Percentiles rank a stretch among this genome's conserved stretches.
Evolutionary conservation across 2,888 invertebrate species (phyloP).

Genomic region (Pycnomerus fuliginosus): DNA sequence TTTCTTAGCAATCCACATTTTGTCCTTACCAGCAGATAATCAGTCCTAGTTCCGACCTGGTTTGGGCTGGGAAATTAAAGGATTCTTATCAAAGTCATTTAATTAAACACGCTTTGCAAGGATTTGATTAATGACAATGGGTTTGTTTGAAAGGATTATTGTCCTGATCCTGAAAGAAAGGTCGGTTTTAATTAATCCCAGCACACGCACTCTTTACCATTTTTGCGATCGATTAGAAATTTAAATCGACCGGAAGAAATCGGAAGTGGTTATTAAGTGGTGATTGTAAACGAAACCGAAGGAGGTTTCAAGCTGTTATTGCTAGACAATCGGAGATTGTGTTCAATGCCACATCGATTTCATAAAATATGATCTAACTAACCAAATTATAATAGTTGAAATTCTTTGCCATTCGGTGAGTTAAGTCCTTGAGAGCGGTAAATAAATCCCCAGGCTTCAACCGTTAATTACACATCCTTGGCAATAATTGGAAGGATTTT

Average conservation of each 20-base stretch:
- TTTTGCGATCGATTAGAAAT: slow-evolving; percentile 6
- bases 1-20: too few relatives aligned
- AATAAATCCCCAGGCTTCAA: too few relatives aligned
- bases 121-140: slow-evolving; percentile 6
- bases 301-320: slow-evolving; percentile 3
- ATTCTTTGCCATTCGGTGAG: too few relatives aligned
- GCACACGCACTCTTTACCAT: slow-evolving; percentile 3
- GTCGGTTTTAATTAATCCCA: slow-evolving; percentile 9
- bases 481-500: too few relatives aligned
- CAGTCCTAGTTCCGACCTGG: slow-evolving; percentile 12
- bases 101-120: slow-evolving; percentile 9
- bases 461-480: too few relatives aligned
- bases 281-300: slow-evolving; percentile 9
- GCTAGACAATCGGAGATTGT: slow-evolving; percentile 7
- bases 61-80: slow-evolving; percentile 14
- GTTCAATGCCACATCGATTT: slow-evolving; percentile 7
- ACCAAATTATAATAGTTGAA: too few relatives aligned
- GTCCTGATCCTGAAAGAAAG: slow-evolving; percentile 8
- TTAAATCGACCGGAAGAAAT: slow-evolving; percentile 6
- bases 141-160: too few relatives aligned
- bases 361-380: too few relatives aligned
- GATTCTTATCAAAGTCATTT: slow-evolving; percentile 2
- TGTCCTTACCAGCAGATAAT: too few relatives aligned
- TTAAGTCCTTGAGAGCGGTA: too few relatives aligned
- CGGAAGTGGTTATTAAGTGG: slow-evolving; percentile 9